A percentile compares a stretch with the other conserved stretches of the same genome.
These are phyloP conservation scores for Danio rerio DNA, from an alignment of 2,113 vertebrate genomes.

Conservation along the genomic window DNA sequence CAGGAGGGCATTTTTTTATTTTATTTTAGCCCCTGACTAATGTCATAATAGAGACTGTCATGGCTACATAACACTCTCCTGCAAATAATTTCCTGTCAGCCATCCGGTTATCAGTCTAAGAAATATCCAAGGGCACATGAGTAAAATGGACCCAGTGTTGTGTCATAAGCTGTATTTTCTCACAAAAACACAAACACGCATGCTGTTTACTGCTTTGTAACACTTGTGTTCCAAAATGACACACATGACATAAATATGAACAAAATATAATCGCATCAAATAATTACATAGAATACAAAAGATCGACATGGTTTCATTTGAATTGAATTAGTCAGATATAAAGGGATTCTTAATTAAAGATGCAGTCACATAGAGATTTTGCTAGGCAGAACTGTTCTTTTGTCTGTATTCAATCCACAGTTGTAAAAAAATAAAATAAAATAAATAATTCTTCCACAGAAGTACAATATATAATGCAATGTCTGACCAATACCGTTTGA, in stretches of 20 bases:
- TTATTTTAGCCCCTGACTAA: slow-evolving; percentile 68
- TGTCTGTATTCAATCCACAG: no score
- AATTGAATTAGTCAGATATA: neutral
- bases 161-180: neutral
- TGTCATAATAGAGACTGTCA: slow-evolving; percentile 52
- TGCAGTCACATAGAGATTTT: no score
- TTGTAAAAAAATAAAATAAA: no score
- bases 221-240: neutral
- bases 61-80: slow-evolving; percentile 60
- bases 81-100: neutral
- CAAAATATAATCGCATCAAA: neutral
- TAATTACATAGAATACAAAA: neutral
- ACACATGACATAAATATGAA: neutral
- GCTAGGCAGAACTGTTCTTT: no score
- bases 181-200: slow-evolving; percentile 15
- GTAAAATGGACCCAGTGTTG: slow-evolving; percentile 55
- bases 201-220: neutral
- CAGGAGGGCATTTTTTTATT: slow-evolving; percentile 63
- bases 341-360: neutral
- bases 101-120: slow-evolving; percentile 62
- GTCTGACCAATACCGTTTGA: no score
- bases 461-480: no score
- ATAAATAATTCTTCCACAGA: no score
- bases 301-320: neutral
- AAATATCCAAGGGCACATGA: slow-evolving; percentile 58